These are phyloP conservation scores for Anticlea derivata DNA, from an alignment of 2,888 invertebrate genomes.

Conservation along the genomic window DNA sequence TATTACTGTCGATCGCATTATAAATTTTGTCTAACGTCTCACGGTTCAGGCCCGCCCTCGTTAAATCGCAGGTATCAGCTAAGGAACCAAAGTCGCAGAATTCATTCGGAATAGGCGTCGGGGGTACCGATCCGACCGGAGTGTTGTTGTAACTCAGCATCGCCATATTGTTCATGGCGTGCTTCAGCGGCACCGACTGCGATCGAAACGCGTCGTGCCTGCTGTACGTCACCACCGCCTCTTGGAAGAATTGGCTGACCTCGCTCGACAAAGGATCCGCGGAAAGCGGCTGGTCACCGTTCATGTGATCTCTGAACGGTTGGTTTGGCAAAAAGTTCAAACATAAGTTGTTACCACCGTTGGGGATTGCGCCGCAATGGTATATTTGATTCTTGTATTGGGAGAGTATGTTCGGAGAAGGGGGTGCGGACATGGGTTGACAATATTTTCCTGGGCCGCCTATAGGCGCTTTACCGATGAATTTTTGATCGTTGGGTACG, in stretches of 20 bases:
- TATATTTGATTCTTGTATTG: constrained; percentile 80
- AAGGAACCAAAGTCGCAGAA: constrained; percentile 88
- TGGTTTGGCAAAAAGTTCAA: constrained; percentile 71
- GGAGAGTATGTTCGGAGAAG: constrained; percentile 84
- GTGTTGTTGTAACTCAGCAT: constrained; percentile 77
- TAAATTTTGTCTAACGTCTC: constrained; percentile 87
- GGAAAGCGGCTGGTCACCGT: constrained; percentile 72
- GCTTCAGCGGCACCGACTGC: constrained; percentile 91
- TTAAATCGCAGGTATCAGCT: constrained; percentile 82
- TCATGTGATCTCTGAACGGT: constrained; percentile 72
- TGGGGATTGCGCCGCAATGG: constrained; percentile 66
- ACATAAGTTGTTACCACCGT: constrained; percentile 72
- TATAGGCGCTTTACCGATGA: constrained; percentile 57
- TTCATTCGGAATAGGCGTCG: constrained; percentile 88
- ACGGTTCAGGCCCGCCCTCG: constrained; percentile 77
- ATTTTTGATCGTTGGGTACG: constrained; percentile 75
- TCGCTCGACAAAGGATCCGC: constrained; percentile 83
- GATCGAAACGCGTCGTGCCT: constrained; percentile 84
- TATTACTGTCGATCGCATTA: constrained; percentile 84
- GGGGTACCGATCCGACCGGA: constrained; percentile 86
- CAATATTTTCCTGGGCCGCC: constrained; percentile 67
- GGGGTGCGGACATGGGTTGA: constrained; percentile 87
- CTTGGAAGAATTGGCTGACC: constrained; percentile 86
- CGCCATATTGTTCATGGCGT: constrained; percentile 74
- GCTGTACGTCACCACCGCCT: constrained; percentile 67